These are phyloP conservation scores for Bruchidius siliquastri DNA, from an alignment of 2,888 invertebrate species.

Conservation along the genomic window DNA sequence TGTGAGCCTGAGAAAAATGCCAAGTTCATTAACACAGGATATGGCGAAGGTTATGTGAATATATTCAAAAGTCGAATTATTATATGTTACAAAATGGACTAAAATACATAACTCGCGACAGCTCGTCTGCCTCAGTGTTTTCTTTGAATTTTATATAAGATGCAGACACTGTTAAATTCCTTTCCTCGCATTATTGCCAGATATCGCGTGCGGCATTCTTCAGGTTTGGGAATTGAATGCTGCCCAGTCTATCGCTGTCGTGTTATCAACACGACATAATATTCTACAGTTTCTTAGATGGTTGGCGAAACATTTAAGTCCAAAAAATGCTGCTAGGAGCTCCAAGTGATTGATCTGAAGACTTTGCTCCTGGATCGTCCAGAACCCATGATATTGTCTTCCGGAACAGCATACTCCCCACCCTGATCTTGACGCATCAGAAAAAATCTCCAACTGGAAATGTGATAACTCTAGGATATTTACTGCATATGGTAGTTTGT, in stretches of 20 bases:
- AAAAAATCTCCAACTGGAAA: constrained; percentile 6
- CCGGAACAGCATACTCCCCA: neutral
- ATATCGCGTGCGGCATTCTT: neutral
- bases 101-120: neutral
- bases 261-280: constrained; percentile 5
- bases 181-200: constrained; percentile 4
- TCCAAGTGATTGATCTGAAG: constrained; percentile 6
- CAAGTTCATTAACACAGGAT: too few relatives aligned
- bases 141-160: neutral
- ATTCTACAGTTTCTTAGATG: neutral
- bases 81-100: too few relatives aligned
- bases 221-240: neutral
- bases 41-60: too few relatives aligned
- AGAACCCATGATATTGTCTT: neutral
- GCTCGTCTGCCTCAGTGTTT: neutral
- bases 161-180: constrained; percentile 1
- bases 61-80: too few relatives aligned
- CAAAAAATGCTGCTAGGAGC: constrained; percentile 5
- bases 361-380: neutral
- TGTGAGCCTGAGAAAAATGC: too few relatives aligned
- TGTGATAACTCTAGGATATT: constrained; percentile 8
- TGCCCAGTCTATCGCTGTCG: constrained; percentile 4
- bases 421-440: neutral
- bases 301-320: constrained; percentile 4
- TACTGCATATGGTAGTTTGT: too few relatives aligned